phyloP scores from a whole-genome alignment of 2,113 vertebrate species.

The Sylvietta virens region DNA sequence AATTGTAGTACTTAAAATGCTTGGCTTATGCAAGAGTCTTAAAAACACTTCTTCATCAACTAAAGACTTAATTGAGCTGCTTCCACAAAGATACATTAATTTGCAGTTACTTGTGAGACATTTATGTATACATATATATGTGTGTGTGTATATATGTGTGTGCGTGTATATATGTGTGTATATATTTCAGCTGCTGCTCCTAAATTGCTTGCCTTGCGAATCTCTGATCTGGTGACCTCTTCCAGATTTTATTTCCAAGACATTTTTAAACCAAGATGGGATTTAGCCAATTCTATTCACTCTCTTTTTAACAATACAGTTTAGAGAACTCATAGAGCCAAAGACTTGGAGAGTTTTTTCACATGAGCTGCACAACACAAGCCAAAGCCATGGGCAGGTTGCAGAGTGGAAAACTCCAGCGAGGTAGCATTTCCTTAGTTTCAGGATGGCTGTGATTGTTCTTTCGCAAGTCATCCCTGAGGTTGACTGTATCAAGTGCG shows the following conservation, averaged over 20 bases:
- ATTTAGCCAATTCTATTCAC: background rate
- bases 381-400: background rate
- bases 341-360: background rate
- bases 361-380: background rate
- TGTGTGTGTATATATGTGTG: accelerated
- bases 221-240: background rate
- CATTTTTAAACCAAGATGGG: background rate
- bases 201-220: background rate
- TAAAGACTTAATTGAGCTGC: background rate
- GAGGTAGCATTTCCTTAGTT: background rate
- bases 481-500: background rate
- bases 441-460: background rate
- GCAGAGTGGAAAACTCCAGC: background rate
- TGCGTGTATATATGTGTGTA: no score
- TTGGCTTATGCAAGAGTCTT: background rate
- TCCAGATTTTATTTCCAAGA: background rate
- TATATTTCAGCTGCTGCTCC: background rate
- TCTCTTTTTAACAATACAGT: background rate
- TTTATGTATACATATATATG: accelerated
- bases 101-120: background rate
- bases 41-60: background rate
- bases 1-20: background rate
- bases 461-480: background rate
- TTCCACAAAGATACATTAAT: background rate
- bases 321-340: background rate